Conservation (phyloP, 2,888 invertebrate species). For the Oxycera nigricornis region DNA sequence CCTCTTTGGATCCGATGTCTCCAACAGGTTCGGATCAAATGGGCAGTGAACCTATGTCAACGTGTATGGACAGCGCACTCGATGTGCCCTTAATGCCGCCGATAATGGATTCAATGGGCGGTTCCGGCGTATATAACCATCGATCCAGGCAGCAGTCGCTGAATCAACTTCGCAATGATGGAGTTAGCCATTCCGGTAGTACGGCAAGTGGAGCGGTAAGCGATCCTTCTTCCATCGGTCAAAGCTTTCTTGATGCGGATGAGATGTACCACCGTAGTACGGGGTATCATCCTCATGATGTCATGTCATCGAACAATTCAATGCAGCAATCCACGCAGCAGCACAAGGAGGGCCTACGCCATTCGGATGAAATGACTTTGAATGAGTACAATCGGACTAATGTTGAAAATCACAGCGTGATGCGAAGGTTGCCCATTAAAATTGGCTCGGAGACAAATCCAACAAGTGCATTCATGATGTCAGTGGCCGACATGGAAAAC, state of each 20-base stretch:
- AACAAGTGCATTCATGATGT: slow-evolving; percentile 44
- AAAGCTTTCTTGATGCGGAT: slow-evolving; percentile 40
- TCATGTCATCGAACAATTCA: slow-evolving; percentile 48
- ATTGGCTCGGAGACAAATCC: slow-evolving; percentile 53
- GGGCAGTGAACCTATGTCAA: slow-evolving; percentile 49
- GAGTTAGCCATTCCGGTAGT: slow-evolving; percentile 23
- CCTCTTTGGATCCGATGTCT: slow-evolving; percentile 55
- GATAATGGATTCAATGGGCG: slow-evolving; percentile 49
- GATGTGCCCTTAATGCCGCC: slow-evolving; percentile 55
- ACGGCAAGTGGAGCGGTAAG: not conserved
- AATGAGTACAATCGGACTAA: slow-evolving; percentile 59
- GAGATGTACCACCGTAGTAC: slow-evolving; percentile 46
- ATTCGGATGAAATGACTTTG: slow-evolving; percentile 59
- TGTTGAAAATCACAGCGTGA: slow-evolving; percentile 50
- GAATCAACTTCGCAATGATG: slow-evolving; percentile 41
- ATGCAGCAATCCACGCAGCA: slow-evolving; percentile 43
- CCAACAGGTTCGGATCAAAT: slow-evolving; percentile 54
- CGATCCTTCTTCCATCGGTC: slow-evolving; percentile 24
- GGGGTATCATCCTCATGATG: slow-evolving; percentile 48
- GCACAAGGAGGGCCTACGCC: slow-evolving; percentile 51
- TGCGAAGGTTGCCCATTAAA: slow-evolving; percentile 58
- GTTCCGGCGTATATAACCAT: not conserved
- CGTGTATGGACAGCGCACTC: slow-evolving; percentile 53
- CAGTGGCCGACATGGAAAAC: slow-evolving; percentile 53
- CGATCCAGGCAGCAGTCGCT: slow-evolving; percentile 45